Conservation (phyloP, 2,888 invertebrate genomes). For the Ypsolopha scabrella region DNA sequence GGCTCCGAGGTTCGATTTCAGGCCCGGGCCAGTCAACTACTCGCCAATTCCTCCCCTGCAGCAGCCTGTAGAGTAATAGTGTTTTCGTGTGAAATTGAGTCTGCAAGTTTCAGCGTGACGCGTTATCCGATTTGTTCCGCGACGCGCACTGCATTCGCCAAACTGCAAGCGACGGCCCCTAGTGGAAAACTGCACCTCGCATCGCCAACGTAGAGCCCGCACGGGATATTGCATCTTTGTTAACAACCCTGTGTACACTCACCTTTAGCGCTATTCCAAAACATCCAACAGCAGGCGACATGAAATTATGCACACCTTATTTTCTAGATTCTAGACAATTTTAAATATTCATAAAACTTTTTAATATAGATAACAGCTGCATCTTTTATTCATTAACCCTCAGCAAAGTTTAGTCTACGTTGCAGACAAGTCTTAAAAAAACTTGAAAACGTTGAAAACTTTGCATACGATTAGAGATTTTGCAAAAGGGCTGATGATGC, state of each 20-base stretch:
- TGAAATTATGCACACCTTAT: not conserved
- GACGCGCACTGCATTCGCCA: conserved; percentile 43
- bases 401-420: not conserved
- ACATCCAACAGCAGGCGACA: not conserved
- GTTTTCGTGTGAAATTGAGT: conserved; percentile 53
- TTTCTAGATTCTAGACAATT: not conserved
- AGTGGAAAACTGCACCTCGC: not conserved
- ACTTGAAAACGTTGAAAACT: not conserved
- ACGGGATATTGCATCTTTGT: too few species aligned
- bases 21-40: conserved; percentile 7
- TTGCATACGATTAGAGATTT: not conserved
- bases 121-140: conserved; percentile 63
- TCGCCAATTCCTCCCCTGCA: conserved; percentile 24
- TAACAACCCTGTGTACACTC: too few species aligned
- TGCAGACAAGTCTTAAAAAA: not conserved
- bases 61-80: conserved; percentile 42
- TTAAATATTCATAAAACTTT: not conserved
- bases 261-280: too few species aligned
- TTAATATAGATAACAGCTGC: conserved; percentile 38
- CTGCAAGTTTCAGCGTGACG: conserved; percentile 48
- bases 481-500: not conserved
- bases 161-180: conserved; percentile 10
- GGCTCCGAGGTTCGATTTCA: conserved; percentile 2
- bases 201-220: too few species aligned
- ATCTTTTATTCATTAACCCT: conserved; percentile 46